These are phyloP conservation scores for Rhinoraja longicauda DNA, from an alignment of 2,797 vertebrate genomes.

Conservation along the genomic window DNA sequence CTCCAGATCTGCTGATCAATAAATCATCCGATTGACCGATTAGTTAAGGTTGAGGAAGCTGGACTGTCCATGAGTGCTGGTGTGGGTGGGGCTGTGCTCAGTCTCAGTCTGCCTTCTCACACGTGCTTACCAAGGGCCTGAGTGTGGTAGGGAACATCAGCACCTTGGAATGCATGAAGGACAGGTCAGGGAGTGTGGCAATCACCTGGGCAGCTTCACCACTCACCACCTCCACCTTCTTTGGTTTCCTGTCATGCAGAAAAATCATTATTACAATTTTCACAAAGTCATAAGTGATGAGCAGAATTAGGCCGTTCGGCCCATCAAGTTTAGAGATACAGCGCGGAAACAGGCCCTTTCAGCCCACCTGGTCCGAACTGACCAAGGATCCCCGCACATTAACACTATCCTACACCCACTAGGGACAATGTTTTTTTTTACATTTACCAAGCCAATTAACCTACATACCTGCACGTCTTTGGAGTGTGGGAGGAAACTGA, in stretches of 20 bases:
- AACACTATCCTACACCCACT: too few relatives aligned
- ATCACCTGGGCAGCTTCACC: conserved; percentile 71
- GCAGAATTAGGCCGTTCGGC: too few relatives aligned
- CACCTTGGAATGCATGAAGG: conserved; percentile 85
- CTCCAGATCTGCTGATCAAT: conserved; percentile 70
- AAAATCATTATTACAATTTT: not conserved
- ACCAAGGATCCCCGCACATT: too few relatives aligned
- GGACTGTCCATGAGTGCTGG: conserved; percentile 49
- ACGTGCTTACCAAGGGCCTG: conserved; percentile 63
- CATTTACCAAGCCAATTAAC: too few relatives aligned
- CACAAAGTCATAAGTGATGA: too few relatives aligned
- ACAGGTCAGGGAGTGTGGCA: conserved; percentile 71
- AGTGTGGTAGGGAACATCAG: conserved; percentile 83
- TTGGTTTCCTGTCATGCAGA: conserved; percentile 61
- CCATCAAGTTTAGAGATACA: too few relatives aligned
- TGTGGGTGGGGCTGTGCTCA: too few relatives aligned
- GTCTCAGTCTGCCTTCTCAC: conserved; percentile 57
- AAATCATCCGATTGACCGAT: conserved; percentile 61
- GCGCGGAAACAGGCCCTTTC: too few relatives aligned
- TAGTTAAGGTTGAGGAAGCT: conserved; percentile 57
- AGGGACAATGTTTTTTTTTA: too few relatives aligned
- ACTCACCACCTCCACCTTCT: conserved; percentile 70
- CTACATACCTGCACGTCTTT: too few relatives aligned
- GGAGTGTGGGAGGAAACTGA: too few relatives aligned
- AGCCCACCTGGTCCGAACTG: too few relatives aligned